Evolutionary conservation across 2,797 vertebrate species (phyloP).

Genomic region (Sebastes ruberrimus): DNA sequence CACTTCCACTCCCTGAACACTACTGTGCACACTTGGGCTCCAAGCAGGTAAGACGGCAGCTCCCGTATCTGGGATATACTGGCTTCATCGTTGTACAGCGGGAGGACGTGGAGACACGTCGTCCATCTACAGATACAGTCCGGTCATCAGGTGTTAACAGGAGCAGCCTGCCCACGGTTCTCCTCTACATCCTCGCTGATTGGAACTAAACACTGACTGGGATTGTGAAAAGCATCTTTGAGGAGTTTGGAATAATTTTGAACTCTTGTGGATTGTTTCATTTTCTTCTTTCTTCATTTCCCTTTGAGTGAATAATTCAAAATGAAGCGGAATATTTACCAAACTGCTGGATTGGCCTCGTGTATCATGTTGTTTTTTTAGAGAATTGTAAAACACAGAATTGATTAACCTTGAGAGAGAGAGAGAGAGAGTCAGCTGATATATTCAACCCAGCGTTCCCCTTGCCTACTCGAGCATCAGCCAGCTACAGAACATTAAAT

Average conservation of each 20-base stretch:
- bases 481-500: conserved; percentile 52
- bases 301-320: too few relatives aligned
- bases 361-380: neutral
- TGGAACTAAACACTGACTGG: neutral
- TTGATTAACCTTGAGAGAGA: conserved; percentile 33
- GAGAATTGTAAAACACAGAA: conserved; percentile 5
- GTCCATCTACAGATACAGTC: neutral
- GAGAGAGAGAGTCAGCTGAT: conserved; percentile 30
- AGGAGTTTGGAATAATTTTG: neutral
- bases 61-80: neutral
- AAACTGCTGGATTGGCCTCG: neutral
- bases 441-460: conserved; percentile 17
- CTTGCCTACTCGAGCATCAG: conserved; percentile 41
- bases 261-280: neutral
- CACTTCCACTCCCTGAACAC: too few relatives aligned
- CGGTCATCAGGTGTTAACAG: neutral
- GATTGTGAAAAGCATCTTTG: neutral
- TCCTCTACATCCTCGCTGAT: neutral
- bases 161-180: neutral
- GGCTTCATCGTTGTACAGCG: neutral
- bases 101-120: neutral
- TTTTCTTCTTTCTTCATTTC: neutral
- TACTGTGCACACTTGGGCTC: too few relatives aligned
- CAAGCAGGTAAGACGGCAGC: neutral
- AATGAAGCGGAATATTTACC: neutral